A percentile compares a stretch with the other conserved stretches of the same genome.
Evolutionary conservation across 2,797 vertebrate genomes (phyloP).

Genomic region (Muraenolepis orangiensis): DNA sequence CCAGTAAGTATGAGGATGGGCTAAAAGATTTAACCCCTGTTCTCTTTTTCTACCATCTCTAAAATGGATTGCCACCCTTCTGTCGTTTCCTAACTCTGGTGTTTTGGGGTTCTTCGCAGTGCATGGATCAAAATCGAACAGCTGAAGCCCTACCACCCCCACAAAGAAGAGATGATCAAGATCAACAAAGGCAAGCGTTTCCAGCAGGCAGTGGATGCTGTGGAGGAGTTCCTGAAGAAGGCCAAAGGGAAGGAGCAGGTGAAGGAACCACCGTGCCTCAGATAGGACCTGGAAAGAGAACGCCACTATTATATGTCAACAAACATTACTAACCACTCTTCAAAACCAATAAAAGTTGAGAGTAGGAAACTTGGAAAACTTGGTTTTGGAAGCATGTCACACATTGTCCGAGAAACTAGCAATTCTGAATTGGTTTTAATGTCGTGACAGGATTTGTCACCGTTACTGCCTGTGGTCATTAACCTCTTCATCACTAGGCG

Average conservation of each 20-base stretch:
- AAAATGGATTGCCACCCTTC: background rate
- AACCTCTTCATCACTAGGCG: no score
- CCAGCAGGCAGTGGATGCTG: slow-evolving; percentile 95
- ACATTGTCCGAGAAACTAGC: no score
- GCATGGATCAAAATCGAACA: slow-evolving; percentile 99
- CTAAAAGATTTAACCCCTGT: background rate
- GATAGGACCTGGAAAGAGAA: background rate
- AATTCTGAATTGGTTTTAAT: no score
- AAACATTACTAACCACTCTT: no score
- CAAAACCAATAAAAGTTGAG: no score
- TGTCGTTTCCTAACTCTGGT: slow-evolving; percentile 6
- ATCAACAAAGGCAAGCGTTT: slow-evolving; percentile 98
- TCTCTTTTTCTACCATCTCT: background rate
- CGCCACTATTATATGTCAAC: background rate
- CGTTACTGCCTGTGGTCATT: no score
- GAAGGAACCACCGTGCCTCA: slow-evolving; percentile 1
- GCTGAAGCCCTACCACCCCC: slow-evolving; percentile 94
- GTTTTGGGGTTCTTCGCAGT: slow-evolving; percentile 62
- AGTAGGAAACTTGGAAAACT: no score
- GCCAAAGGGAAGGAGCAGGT: slow-evolving; percentile 95
- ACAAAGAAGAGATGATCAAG: slow-evolving; percentile 99
- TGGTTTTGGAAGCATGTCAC: no score
- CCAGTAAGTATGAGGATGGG: slow-evolving; percentile 80
- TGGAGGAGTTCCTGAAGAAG: slow-evolving; percentile 96
- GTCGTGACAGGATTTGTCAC: no score